These are phyloP conservation scores for Oncopeltus fasciatus DNA, from an alignment of 1,140 invertebrate species.

Conservation along the genomic window DNA sequence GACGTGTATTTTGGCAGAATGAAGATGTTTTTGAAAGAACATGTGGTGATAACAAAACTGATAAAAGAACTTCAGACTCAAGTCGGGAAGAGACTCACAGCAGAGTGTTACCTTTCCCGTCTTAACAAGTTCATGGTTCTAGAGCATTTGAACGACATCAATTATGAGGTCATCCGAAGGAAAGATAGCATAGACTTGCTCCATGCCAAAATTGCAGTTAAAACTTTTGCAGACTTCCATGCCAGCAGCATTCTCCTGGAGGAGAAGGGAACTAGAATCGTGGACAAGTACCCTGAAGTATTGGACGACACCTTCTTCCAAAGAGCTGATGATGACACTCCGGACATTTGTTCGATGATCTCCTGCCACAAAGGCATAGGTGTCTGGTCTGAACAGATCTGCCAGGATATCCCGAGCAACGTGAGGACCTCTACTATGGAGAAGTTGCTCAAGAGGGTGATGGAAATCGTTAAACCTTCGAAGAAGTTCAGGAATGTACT, in stretches of 20 bases:
- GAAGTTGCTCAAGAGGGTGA: neutral
- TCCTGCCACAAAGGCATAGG: neutral
- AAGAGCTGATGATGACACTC: neutral
- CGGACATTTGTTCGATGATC: neutral
- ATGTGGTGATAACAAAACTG: constrained; percentile 1
- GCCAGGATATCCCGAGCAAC: neutral
- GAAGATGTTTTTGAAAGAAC: constrained; percentile 7
- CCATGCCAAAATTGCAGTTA: constrained; percentile 4
- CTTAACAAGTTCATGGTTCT: constrained; percentile 6
- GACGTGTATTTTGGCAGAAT: neutral
- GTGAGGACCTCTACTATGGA: neutral
- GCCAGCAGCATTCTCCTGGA: neutral
- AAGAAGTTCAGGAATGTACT: constrained; percentile 7
- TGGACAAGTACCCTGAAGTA: constrained; percentile 3
- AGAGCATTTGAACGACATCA: neutral
- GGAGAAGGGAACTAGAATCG: neutral
- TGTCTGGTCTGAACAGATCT: neutral
- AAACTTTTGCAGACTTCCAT: constrained; percentile 13
- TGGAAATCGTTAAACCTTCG: neutral
- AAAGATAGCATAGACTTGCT: neutral
- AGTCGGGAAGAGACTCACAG: neutral
- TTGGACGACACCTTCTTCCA: constrained; percentile 6
- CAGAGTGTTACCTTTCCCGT: constrained; percentile 11
- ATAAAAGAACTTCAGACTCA: constrained; percentile 1
- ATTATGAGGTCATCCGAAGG: neutral